phyloP scores from a whole-genome alignment of 2,888 invertebrate species.

The Julus scandinavius region DNA sequence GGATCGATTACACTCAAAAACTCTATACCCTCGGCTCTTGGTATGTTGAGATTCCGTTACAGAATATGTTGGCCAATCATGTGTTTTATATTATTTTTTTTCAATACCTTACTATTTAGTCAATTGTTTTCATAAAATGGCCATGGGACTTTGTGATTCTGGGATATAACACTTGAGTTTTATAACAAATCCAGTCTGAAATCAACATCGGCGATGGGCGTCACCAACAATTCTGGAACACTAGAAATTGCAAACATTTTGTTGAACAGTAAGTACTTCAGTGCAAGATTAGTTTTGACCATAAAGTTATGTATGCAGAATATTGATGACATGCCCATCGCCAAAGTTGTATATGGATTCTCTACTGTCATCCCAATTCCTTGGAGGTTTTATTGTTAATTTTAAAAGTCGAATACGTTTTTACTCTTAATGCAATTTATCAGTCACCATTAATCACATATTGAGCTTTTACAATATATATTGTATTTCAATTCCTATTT shows the following conservation, averaged over 20 bases:
- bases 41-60: neutral
- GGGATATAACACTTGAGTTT: neutral
- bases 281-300: neutral
- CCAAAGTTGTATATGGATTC: neutral
- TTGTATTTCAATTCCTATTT: constrained; percentile 1
- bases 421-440: neutral
- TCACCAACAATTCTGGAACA: neutral
- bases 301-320: neutral
- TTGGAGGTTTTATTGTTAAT: neutral
- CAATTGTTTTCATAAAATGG: neutral
- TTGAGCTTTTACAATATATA: neutral
- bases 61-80: neutral
- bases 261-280: neutral
- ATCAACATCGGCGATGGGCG: neutral
- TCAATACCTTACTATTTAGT: neutral
- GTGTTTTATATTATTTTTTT: neutral
- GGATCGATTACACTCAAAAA: neutral
- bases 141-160: neutral
- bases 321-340: neutral
- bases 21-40: neutral
- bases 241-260: neutral
- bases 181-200: neutral
- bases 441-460: neutral
- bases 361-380: neutral
- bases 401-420: neutral